Evolutionary conservation across 2,888 invertebrate species (phyloP), one percentile per base, ranked within the genome.

Genomic region (Pachydiplax longipennis): DNA sequence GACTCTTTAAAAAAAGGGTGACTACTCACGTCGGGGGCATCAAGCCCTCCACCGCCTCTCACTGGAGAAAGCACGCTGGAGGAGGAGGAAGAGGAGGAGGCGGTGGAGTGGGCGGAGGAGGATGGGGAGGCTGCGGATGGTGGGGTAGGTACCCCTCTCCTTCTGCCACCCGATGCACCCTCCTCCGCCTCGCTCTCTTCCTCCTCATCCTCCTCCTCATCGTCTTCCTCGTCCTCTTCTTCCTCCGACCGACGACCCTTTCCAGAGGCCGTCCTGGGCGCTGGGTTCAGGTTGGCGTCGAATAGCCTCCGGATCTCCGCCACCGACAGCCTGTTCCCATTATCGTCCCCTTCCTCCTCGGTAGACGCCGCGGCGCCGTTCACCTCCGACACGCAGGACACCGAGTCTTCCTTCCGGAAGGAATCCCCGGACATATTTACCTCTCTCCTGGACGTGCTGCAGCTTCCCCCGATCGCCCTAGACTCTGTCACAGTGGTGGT

Each of bases 251-350:
- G 81, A n/a, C 81, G 81, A 81, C 80, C 58, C 53, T 40, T 35
- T 6, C 58, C 61, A 15, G 58, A 65, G 37, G 53, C 90, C 53
- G 80, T 12, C 90, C 58, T 35, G 40, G 81, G 53, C 58, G 81
- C 90, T 18, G 81, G 80, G 61, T 87, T 87, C 37, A 61, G 87
- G 87, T 87, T 87, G 65, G 93, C 92, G 93, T 95, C 96, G 93
- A 95, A 95, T 92, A 95, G 94, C 92, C 95, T 95, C 91, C 95
- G 93, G 91, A 96, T 95, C 92, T 96, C 96, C 1, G 95, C 95
- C 8, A 96, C 95, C 8, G 95, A 95, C 4, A 95, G 93, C 91
- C 94, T 95, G 92, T 95, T 95, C 25, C 95, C 95, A 93, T 96
- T 96, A 92, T 94, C 95, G 93, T 96, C 95, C 61, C 87, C 87